These are phyloP conservation scores for Antheraea pernyi DNA, from an alignment of 1,140 invertebrate species.

Conservation along the genomic window DNA sequence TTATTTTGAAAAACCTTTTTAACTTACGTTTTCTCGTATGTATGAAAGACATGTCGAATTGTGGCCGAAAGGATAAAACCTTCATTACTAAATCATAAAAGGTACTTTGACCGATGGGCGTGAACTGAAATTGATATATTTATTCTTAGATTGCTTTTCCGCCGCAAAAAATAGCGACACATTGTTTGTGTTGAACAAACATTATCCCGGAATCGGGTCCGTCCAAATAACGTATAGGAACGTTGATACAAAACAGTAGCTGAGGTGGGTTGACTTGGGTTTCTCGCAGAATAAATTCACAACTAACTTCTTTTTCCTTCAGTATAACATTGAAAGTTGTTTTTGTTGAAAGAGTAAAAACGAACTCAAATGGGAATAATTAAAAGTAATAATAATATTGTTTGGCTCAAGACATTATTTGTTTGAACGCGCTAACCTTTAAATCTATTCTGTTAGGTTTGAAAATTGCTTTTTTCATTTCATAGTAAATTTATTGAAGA, in stretches of 20 bases:
- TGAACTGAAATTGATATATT: constrained; percentile 37
- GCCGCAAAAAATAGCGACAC: constrained; percentile 31
- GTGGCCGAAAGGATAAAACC: constrained; percentile 10
- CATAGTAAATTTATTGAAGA: too few relatives aligned
- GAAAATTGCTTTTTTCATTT: too few relatives aligned
- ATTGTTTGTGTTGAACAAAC: constrained; percentile 36
- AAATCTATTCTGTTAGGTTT: too few relatives aligned
- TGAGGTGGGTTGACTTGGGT: constrained; percentile 11
- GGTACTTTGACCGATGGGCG: constrained; percentile 30
- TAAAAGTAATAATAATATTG: background rate
- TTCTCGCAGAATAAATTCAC: constrained; percentile 9
- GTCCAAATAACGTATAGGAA: constrained; percentile 26
- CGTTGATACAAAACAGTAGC: constrained; percentile 13
- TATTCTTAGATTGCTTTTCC: constrained; percentile 39
- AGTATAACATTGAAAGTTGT: background rate
- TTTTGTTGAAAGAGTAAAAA: background rate
- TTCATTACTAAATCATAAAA: constrained; percentile 20
- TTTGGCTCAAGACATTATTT: too few relatives aligned
- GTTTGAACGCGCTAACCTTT: too few relatives aligned
- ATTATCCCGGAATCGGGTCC: constrained; percentile 29
- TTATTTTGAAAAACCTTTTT: background rate
- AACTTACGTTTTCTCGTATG: background rate
- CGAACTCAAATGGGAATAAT: background rate
- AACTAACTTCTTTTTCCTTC: constrained; percentile 8
- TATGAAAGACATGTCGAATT: background rate